Conservation (phyloP, 2,797 vertebrate species). For the Uromys caudimaculatus region DNA sequence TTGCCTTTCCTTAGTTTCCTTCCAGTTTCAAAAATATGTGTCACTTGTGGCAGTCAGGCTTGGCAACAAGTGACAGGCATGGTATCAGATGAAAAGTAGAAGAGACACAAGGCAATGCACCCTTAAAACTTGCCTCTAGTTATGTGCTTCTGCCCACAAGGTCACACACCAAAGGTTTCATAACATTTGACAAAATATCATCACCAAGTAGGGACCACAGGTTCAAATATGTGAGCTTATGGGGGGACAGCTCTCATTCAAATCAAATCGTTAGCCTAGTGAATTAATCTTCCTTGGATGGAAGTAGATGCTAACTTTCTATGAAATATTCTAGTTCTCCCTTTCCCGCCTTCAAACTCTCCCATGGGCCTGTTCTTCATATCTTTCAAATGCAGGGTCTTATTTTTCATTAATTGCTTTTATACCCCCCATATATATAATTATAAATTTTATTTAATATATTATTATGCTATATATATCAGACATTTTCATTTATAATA, state of each 20-base stretch:
- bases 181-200: neutral
- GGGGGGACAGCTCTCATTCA: neutral
- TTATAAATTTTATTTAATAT: neutral
- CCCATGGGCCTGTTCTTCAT: neutral
- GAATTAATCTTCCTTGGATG: neutral
- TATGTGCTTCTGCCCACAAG: neutral
- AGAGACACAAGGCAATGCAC: neutral
- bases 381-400: neutral
- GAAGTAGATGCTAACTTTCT: neutral
- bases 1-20: neutral
- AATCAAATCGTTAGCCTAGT: neutral
- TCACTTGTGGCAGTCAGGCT: neutral
- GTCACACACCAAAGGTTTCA: neutral
- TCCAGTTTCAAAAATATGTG: neutral
- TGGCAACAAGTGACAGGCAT: neutral
- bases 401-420: neutral
- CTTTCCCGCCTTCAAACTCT: neutral
- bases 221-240: neutral
- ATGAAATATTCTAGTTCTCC: neutral
- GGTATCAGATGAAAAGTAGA: neutral
- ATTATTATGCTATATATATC: neutral
- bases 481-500: neutral
- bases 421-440: too few relatives aligned
- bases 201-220: neutral
- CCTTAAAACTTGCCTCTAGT: neutral